These are phyloP conservation scores for Gymnodraco acuticeps DNA, from an alignment of 2,797 vertebrate genomes.

Conservation along the genomic window DNA sequence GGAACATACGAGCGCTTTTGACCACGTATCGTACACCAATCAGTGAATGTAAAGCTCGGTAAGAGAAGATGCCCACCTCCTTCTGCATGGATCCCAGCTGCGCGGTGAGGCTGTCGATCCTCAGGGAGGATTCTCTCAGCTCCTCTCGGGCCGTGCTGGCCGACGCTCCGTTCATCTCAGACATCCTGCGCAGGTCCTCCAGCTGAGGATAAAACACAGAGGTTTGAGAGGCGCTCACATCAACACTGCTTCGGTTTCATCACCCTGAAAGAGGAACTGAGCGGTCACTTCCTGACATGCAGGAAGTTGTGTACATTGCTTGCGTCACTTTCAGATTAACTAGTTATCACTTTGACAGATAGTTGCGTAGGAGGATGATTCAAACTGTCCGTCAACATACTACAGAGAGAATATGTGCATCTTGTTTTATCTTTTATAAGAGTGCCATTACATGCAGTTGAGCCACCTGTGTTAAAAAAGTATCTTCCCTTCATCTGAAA, in stretches of 20 bases:
- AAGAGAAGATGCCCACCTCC: slow-evolving; percentile 80
- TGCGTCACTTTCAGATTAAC: no score
- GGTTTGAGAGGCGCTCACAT: not conserved
- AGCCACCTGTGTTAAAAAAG: not conserved
- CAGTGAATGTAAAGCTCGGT: not conserved
- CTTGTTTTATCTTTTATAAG: not conserved
- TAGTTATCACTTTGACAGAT: not conserved
- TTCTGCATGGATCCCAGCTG: slow-evolving; percentile 90
- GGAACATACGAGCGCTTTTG: no score
- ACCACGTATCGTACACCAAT: not conserved
- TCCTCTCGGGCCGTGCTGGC: slow-evolving; percentile 89
- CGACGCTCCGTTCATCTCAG: slow-evolving; percentile 89
- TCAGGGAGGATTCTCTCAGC: slow-evolving; percentile 86
- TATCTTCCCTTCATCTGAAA: not conserved
- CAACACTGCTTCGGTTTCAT: not conserved
- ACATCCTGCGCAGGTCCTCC: slow-evolving; percentile 87
- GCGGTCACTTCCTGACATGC: slow-evolving; percentile 63
- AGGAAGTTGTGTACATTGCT: slow-evolving; percentile 35
- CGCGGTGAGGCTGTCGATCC: slow-evolving; percentile 87
- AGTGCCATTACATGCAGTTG: not conserved
- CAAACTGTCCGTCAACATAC: not conserved
- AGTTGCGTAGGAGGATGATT: not conserved
- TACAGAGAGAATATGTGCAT: not conserved
- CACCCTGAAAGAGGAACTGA: slow-evolving; percentile 56
- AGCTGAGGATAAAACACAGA: slow-evolving; percentile 79